Evolutionary conservation across 1,140 invertebrate genomes (phyloP), one percentile per base, ranked within the genome.

Genomic region (Neodiprion lecontei): DNA sequence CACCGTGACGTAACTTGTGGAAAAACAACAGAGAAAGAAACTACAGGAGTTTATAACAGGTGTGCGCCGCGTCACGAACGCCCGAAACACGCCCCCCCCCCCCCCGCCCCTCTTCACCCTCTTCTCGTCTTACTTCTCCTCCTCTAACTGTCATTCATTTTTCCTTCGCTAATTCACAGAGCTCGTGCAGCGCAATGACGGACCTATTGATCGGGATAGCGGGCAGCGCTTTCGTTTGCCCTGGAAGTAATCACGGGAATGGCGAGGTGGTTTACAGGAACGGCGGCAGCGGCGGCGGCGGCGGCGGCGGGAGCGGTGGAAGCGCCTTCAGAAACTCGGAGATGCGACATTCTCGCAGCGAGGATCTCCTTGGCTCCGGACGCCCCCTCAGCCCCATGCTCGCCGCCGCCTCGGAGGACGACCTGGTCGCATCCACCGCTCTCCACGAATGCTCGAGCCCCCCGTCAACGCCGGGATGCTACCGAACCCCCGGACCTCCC

Each of bases 271-370:
- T 84, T 21, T 84, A 78, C 74, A 74, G 84, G 70, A 78, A 75
- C 40, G 49, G 77, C 8, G 17, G 47, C n/a, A 74, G 49, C 49
- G 73, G 75, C 12, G 28, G 28, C 28, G 28, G 28, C 28, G 28
- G 28, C 2, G 28, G 28, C 28, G 76, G 72, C 10, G 72, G 72
- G 14, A 40, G 73, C 10, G 71, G 71, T 11, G 67, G 77, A 49
- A 76, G 75, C n/a, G 80, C 84, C 48, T 88, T 82, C 48, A 79
- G 83, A n/a, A 84, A 80, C 72, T 81, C 80, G 14, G 89, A 85
- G 79, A 90, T 87, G 83, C 81, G 83, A 28, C 87, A 86, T 75
- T 86, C 83, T 61, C 79, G 80, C 28, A 90, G 84, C 77, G 88
- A 87, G 72, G 87, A 88, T 78, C 73, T 88, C 9, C 76, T 88